A percentile compares a stretch with the other conserved stretches of the same genome.
phyloP scores from a whole-genome alignment of 1,140 invertebrate species.

The Leptestheria dahalacensis region DNA sequence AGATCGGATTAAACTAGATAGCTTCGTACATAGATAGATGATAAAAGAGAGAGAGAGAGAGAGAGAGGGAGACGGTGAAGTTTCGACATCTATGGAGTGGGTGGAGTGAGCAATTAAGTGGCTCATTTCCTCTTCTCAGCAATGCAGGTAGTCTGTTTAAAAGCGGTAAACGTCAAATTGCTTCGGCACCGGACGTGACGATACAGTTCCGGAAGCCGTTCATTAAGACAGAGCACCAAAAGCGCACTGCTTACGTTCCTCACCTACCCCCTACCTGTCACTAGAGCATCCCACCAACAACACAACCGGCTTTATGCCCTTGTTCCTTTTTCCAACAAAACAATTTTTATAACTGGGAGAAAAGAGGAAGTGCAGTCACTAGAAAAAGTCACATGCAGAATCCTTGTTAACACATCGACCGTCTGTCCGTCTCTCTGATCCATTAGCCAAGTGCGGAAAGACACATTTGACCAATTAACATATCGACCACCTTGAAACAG shows the following conservation, averaged over 20 bases:
- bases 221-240: neutral
- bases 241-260: neutral
- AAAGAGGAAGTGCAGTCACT: no score
- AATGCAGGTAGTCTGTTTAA: neutral
- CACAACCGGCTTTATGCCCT: neutral
- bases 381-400: no score
- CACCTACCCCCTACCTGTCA: neutral
- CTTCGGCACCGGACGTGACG: neutral
- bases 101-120: slow-evolving; percentile 7
- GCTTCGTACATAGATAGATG: neutral
- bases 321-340: no score
- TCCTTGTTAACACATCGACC: no score
- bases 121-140: slow-evolving; percentile 6
- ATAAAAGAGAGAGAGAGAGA: neutral
- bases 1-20: neutral
- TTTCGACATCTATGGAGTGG: slow-evolving; percentile 1
- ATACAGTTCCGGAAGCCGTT: neutral
- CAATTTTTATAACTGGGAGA: no score
- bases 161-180: neutral
- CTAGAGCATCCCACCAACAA: neutral
- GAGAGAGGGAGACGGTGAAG: neutral
- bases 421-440: no score
- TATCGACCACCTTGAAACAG: no score
- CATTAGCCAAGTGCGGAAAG: no score
- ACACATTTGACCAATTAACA: no score